Base-by-base conservation (phyloP, 2,888 invertebrate genomes). In the Sceliomorpha sp. region DNA sequence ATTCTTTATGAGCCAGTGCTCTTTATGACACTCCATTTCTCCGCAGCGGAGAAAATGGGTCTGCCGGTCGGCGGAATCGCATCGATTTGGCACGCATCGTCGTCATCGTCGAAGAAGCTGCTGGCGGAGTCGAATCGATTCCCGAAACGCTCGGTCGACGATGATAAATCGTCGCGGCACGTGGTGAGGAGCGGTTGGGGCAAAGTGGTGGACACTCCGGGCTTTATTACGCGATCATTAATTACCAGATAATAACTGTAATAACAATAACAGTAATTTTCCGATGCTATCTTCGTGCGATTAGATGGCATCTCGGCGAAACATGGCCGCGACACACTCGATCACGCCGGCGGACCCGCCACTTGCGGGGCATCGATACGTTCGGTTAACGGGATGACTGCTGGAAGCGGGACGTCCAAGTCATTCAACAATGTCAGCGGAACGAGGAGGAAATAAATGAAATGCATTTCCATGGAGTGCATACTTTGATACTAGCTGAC, bases 361-460 rank as follows among this genome's bases (percentile, higher is more conserved):
- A 37, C 51, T 45, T 17, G 47, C 53, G 56, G 48, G 71, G 69
- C 71, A 68, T 75, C 73, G 71, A 73, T 72, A 73, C n/a, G n/a
- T 76, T 69, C 70, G 66, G 56, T 56, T 55, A 69, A 66, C 68
- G 66, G 66, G 69, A 72, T 67, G 69, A 72, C 32, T 56, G 31
- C 29, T 56, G 31, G 56, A 56, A 32, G 27, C 40, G 48, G 50
- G 8, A 58, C 66, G 58, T 39, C 60, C 44, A 34, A 82, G 79
- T 82, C 85, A 86, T 87, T 81, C 84, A 85, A 86, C 86, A 87
- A 86, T 82, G 86, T 87, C 85, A 84, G 75, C 76, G 68, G 37
- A 53, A 66, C 62, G 71, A 56, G 47, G 45, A 76, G 79, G 77
- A 75, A 82, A 86, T 78, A 85, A 86, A 87, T 86, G 82, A 85